Percentiles rank a stretch among this genome's conserved stretches.
These are phyloP conservation scores for Macrocentrus cingulum DNA, from an alignment of 1,140 invertebrate species.

Conservation along the genomic window DNA sequence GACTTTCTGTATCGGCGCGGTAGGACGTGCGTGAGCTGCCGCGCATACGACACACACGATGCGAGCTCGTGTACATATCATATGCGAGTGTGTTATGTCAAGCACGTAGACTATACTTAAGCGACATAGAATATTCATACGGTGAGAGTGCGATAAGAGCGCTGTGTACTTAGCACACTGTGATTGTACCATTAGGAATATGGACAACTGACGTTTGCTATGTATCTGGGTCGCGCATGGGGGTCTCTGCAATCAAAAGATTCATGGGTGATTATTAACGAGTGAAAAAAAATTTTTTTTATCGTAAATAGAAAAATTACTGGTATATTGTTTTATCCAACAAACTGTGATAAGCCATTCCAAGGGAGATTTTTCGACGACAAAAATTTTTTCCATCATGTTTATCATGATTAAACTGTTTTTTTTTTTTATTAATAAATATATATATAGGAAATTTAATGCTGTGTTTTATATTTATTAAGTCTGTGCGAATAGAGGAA, in stretches of 20 bases:
- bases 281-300: neutral
- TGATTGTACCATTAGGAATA: slow-evolving; percentile 46
- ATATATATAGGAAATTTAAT: no score
- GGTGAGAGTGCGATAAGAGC: slow-evolving; percentile 48
- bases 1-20: no score
- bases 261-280: neutral
- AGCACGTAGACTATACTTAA: slow-evolving; percentile 50
- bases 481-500: no score
- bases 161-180: slow-evolving; percentile 33
- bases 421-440: no score
- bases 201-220: slow-evolving; percentile 33
- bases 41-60: neutral
- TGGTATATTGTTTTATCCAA: no score
- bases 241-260: slow-evolving; percentile 12
- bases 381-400: no score
- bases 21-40: no score
- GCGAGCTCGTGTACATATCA: slow-evolving; percentile 12
- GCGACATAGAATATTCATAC: slow-evolving; percentile 56
- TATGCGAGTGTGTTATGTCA: slow-evolving; percentile 34
- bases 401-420: no score
- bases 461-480: no score
- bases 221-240: slow-evolving; percentile 21
- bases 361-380: no score
- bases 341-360: no score
- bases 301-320: no score